Percentiles rank a stretch among this genome's conserved stretches.
These are phyloP conservation scores for Drosophila kuntzei DNA, from an alignment of 2,888 invertebrate species.

Conservation along the genomic window DNA sequence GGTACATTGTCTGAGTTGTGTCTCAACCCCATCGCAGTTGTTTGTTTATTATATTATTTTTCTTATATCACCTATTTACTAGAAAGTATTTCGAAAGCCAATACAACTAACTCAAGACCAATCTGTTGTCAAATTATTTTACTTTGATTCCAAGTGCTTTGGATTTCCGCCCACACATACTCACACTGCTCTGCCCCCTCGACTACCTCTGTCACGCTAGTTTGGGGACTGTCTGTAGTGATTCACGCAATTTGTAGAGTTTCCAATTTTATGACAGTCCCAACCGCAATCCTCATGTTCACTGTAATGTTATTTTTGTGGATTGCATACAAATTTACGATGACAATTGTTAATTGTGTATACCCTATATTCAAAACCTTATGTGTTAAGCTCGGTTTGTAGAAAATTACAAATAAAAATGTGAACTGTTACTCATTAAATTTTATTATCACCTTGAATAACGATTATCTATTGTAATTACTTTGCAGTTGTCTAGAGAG, in stretches of 20 bases:
- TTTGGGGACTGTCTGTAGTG: slow-evolving; percentile 44
- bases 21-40: slow-evolving; percentile 15
- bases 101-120: neutral
- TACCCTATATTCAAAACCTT: slow-evolving; percentile 18
- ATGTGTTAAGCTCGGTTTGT: neutral
- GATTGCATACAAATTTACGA: slow-evolving; percentile 68
- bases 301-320: slow-evolving; percentile 39
- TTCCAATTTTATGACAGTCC: slow-evolving; percentile 45
- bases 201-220: slow-evolving; percentile 39
- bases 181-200: slow-evolving; percentile 7
- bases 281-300: slow-evolving; percentile 13
- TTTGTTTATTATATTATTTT: neutral
- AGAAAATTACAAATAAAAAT: neutral
- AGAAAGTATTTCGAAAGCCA: slow-evolving; percentile 50
- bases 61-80: neutral
- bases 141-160: slow-evolving; percentile 13
- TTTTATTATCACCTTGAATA: neutral
- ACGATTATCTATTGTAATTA: neutral
- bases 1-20: slow-evolving; percentile 25
- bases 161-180: slow-evolving; percentile 9
- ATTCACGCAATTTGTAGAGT: slow-evolving; percentile 62
- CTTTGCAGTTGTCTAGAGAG: neutral
- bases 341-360: slow-evolving; percentile 30
- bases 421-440: neutral
- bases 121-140: slow-evolving; percentile 25